phyloP scores from a whole-genome alignment of 2,888 invertebrate genomes.

The Molanna angustata region DNA sequence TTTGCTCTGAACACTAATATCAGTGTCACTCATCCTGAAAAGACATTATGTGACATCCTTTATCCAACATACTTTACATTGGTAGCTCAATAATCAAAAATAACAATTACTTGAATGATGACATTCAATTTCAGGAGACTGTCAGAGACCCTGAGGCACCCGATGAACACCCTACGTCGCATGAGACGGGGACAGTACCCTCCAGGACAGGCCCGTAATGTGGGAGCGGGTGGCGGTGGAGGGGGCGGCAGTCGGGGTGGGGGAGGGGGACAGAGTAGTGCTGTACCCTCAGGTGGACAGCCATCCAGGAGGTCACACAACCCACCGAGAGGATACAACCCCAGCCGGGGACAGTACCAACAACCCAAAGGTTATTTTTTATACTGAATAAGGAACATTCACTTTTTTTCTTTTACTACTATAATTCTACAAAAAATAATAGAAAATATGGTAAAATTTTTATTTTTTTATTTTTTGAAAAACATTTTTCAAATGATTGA shows the following conservation, averaged over 20 bases:
- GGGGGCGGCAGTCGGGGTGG: constrained; percentile 24
- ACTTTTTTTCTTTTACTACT: neutral
- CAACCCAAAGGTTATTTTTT: constrained; percentile 69
- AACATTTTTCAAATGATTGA: neutral
- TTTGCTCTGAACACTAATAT: too few relatives aligned
- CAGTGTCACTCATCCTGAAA: too few relatives aligned
- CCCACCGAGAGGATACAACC: constrained; percentile 63
- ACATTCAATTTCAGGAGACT: constrained; percentile 68
- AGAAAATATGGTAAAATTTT: too few relatives aligned
- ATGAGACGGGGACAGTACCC: constrained; percentile 56
- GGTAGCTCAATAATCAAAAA: too few relatives aligned
- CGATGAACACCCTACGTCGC: constrained; percentile 86
- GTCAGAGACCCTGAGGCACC: constrained; percentile 85
- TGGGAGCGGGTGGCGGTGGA: constrained; percentile 39
- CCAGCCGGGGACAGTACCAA: constrained; percentile 70
- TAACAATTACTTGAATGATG: too few relatives aligned
- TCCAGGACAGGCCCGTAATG: constrained; percentile 34
- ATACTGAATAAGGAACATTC: too few relatives aligned
- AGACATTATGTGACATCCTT: too few relatives aligned
- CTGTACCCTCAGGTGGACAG: constrained; percentile 34
- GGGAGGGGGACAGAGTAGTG: constrained; percentile 5
- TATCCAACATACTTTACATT: too few relatives aligned
- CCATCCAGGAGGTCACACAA: constrained; percentile 52
- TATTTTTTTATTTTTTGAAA: neutral
- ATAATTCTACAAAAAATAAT: neutral